These are phyloP conservation scores for Calameuta filiformis DNA, from an alignment of 2,888 invertebrate species.

Conservation along the genomic window DNA sequence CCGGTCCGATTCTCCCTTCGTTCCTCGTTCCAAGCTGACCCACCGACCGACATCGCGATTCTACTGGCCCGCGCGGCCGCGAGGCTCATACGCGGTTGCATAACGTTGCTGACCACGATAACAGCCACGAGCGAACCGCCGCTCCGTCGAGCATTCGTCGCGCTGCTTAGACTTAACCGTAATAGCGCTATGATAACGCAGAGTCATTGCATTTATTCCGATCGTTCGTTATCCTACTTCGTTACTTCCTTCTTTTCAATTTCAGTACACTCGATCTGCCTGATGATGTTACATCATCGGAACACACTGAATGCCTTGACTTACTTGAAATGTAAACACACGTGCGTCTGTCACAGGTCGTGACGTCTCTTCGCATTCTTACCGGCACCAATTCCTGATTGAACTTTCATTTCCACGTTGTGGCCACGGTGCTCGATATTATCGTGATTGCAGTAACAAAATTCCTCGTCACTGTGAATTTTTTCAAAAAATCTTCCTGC, in stretches of 20 bases:
- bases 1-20: background rate
- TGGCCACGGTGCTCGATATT: background rate
- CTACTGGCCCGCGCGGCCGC: background rate
- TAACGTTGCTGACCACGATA: constrained; percentile 35
- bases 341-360: background rate
- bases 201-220: background rate
- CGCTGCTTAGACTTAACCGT: background rate
- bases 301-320: background rate
- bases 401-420: background rate
- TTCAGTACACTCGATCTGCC: background rate
- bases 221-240: background rate
- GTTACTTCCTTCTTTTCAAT: background rate
- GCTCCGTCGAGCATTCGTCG: background rate
- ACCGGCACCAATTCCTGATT: background rate
- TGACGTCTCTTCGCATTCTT: background rate
- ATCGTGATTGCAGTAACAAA: background rate
- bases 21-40: constrained; percentile 30
- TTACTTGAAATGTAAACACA: background rate
- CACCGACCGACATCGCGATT: constrained; percentile 39
- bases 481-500: background rate
- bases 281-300: background rate
- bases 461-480: background rate
- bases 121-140: background rate
- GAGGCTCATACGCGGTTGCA: constrained; percentile 27
- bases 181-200: background rate